Evolutionary conservation across 2,888 invertebrate species (phyloP).

Genomic region (Punctoribates punctum): DNA sequence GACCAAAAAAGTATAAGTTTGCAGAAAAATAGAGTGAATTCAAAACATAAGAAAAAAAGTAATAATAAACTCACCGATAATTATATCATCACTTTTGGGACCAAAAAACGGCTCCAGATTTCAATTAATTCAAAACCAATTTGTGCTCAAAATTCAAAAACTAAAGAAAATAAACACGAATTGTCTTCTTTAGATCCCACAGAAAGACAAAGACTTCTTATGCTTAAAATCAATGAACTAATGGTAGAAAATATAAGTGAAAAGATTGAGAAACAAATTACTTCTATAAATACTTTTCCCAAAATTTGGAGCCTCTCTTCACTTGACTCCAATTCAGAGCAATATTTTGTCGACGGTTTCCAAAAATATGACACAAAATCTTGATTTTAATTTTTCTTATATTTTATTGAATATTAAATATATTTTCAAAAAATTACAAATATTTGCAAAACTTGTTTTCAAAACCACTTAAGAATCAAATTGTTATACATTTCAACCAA

Average conservation of each 20-base stretch:
- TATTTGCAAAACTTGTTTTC: background rate
- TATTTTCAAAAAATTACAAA: background rate
- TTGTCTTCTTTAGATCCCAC: background rate
- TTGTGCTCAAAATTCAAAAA: background rate
- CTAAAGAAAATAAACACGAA: background rate
- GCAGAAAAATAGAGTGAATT: background rate
- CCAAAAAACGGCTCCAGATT: background rate
- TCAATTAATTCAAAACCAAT: background rate
- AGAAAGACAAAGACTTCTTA: conserved; percentile 1
- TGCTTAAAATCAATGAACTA: conserved; percentile 15
- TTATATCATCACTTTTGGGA: background rate
- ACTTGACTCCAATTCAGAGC: background rate
- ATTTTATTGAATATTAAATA: conserved; percentile 3
- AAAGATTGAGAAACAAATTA: background rate
- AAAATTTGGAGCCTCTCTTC: conserved; percentile 2
- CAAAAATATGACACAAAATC: background rate
- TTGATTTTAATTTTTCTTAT: background rate
- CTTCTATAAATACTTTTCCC: background rate
- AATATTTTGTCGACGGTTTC: conserved; percentile 8
- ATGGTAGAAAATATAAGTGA: background rate
- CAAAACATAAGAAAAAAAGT: background rate
- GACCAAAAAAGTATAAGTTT: background rate
- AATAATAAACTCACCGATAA: background rate
- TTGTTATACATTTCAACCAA: background rate
- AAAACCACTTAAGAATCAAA: background rate